Base-by-base conservation (phyloP, 2,113 vertebrate genomes). In the Manacus vitellinus region DNA sequence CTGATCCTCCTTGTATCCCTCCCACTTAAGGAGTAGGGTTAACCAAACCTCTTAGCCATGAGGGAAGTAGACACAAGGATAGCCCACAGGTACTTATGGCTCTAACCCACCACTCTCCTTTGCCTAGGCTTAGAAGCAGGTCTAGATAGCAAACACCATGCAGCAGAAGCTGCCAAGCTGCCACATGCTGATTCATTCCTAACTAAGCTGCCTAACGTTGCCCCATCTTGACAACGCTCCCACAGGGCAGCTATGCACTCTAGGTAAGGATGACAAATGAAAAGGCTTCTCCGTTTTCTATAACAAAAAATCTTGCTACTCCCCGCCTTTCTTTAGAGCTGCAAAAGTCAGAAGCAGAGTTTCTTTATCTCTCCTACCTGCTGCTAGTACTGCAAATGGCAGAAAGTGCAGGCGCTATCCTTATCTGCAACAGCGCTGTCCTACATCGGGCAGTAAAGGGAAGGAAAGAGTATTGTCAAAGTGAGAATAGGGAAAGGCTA, bases 311-410 rank as follows among this genome's bases (percentile, higher is more conserved):
- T 21, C 35, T 80, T 78, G 28, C 56, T 89, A 68, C 76, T 87
- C 52, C 52, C 62, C 85, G 61, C 86, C 73, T 87, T 87, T 86
- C 80, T 92, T 78, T 35, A 75, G 22, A 87, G 61, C 30, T 37
- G 39, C 1, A 0, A 61, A 89, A 89, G 73, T 84, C 80, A 85
- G 44, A 92, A 78, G 68, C 22, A 78, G 70, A 85, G 72, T 72
- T 91, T 89, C 77, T 89, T 91, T 89, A 63, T 95, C 86, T 92
- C 76, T 81, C 33, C 74, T 62, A 94, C 84, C 81, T 85, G 87
- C 91, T 92, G 65, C 41, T 87, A 61, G 77, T 41, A 75, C 56
- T 82, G 62, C 49, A 88, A 95, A 92, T 84, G 88, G 92, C 85
- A 93, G 74, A 65, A 49, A 61, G 58, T 55, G 78, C 66, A 93